phyloP scores from a whole-genome alignment of 2,888 invertebrate species.

The Heliconius erato region DNA sequence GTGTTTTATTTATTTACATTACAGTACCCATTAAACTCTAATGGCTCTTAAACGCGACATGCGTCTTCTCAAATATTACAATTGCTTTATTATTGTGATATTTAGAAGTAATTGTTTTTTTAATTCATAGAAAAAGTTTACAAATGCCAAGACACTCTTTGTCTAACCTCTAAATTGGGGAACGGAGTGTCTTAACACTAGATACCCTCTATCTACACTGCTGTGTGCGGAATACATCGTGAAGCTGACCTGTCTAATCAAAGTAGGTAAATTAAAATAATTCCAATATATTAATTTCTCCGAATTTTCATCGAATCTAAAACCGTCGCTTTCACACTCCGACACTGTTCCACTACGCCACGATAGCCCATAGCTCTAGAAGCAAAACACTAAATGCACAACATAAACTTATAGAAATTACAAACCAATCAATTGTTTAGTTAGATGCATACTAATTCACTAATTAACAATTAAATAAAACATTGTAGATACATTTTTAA shows the following conservation, averaged over 20 bases:
- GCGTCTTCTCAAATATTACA: conserved; percentile 10
- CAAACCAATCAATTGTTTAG: background rate
- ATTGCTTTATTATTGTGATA: background rate
- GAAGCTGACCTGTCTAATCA: no score
- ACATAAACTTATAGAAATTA: background rate
- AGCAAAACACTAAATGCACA: background rate
- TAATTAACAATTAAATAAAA: conserved; percentile 1
- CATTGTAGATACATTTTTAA: no score
- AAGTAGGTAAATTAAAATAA: background rate
- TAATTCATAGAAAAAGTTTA: background rate
- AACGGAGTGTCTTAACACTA: no score
- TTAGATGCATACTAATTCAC: background rate
- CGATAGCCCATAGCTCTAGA: background rate
- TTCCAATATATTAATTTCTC: background rate
- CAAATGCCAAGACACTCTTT: no score
- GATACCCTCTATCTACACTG: no score
- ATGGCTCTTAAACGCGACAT: background rate
- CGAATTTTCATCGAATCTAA: background rate
- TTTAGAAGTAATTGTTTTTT: background rate
- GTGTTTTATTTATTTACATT: conserved; percentile 25
- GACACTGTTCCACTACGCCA: background rate
- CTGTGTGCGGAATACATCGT: no score
- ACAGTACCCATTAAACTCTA: background rate
- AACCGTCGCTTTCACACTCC: background rate
- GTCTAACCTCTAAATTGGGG: no score